Conservation (phyloP, 2,113 vertebrate species). For the Stigmatopora nigra region DNA sequence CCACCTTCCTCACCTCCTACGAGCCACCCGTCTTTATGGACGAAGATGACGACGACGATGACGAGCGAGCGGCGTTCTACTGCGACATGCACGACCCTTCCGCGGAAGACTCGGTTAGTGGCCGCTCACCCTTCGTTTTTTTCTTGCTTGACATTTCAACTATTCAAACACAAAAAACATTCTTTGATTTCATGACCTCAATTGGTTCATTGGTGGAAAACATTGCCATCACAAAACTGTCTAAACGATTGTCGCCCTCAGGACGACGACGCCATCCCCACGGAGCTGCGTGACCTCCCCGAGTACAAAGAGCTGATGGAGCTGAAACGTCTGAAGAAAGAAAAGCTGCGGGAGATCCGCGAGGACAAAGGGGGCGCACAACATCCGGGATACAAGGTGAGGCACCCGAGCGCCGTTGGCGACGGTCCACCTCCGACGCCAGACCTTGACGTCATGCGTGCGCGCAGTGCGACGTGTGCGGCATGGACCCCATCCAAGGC, state of each 20-base stretch:
- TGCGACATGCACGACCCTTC: conserved; percentile 74
- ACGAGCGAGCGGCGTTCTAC: conserved; percentile 84
- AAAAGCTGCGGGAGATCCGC: conserved; percentile 85
- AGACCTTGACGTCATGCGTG: neutral
- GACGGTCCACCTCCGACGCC: too few relatives aligned
- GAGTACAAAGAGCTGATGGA: conserved; percentile 95
- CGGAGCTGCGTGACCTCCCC: conserved; percentile 76
- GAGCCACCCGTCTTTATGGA: conserved; percentile 98
- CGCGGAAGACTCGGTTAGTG: conserved; percentile 79
- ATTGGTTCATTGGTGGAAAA: too few relatives aligned
- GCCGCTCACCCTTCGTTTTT: neutral
- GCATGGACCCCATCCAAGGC: conserved; percentile 89
- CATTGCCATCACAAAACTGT: too few relatives aligned
- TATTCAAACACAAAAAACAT: neutral
- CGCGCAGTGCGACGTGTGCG: conserved; percentile 87
- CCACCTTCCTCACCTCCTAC: conserved; percentile 97
- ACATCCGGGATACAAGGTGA: conserved; percentile 89
- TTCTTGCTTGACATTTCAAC: too few relatives aligned
- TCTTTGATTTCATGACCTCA: too few relatives aligned
- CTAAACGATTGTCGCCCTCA: conserved; percentile 35
- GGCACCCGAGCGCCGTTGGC: neutral
- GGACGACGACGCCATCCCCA: conserved; percentile 91
- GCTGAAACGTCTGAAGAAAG: conserved; percentile 91
- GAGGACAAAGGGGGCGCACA: conserved; percentile 79
- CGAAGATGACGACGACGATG: conserved; percentile 95